Evolutionary conservation across 2,113 vertebrate genomes (phyloP), one percentile per base, ranked within the genome.

Genomic region (Catharus bicknelli): DNA sequence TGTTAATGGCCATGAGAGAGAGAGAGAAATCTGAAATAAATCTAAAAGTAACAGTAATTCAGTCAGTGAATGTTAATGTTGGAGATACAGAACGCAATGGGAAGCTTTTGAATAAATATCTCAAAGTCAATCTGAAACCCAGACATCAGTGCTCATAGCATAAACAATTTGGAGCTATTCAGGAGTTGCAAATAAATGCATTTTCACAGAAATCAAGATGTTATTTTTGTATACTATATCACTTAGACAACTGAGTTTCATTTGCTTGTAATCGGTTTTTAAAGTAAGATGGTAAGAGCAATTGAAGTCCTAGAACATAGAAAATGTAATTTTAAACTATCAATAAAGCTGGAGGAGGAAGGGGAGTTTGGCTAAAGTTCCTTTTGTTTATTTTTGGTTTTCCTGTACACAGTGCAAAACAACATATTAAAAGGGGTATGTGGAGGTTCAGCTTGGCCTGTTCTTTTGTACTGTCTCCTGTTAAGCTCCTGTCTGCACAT

Each of bases 201-300:
- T 99, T 99, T 99, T 99, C 99, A 99, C 99, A 99, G 98, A 99
- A 99, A 98, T 99, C 98, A 98, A 99, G 98, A 99, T 99, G 98
- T 99, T 99, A 99, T 99, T 99, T 99, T 99, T 99, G 98, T 99
- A 99, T 98, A 99, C 99, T 99, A 99, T 99, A 98, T 99, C 99
- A 99, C 98, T 98, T 99, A 99, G 98, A 99, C 98, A 98, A 99
- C 98, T 99, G 98, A 99, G 99, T 99, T 99, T 99, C 98, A 99
- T 99, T 99, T 99, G 99, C 99, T 99, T 99, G 99, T 99, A 99
- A 98, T 99, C 98, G 98, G 98, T 99, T 99, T 99, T 99, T 99
- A 99, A 98, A 99, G 99, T 99, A 98, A 97, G 98, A 99, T 99
- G 98, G 98, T 98, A 98, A 99, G 98, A 99, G 99, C 98, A 99